phyloP scores from a whole-genome alignment of 2,113 vertebrate species.

The Sitta europaea region DNA sequence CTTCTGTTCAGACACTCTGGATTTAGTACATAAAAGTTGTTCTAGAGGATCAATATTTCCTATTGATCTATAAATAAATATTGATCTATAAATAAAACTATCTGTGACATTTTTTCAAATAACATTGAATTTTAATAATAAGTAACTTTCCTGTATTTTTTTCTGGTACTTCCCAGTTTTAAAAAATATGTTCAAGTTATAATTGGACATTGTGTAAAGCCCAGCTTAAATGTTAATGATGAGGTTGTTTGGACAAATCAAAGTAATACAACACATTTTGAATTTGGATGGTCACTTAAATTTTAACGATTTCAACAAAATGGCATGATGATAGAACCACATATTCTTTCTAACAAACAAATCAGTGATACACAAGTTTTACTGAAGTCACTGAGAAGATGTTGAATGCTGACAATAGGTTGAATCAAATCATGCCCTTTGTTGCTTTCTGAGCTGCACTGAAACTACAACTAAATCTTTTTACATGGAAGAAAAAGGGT shows the following conservation, averaged over 20 bases:
- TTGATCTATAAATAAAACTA: not conserved
- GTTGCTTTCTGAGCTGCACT: not conserved
- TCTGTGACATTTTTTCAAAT: not conserved
- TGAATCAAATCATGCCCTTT: rapidly evolving
- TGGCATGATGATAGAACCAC: not conserved
- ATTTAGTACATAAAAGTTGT: not conserved
- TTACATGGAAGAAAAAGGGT: not conserved
- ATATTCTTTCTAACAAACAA: not conserved
- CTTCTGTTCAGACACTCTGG: not conserved
- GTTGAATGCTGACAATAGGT: not conserved
- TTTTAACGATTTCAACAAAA: not conserved
- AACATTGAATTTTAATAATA: not conserved
- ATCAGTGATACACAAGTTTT: not conserved
- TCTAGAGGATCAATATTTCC: not conserved
- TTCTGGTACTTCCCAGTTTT: not conserved
- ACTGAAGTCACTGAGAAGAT: not conserved
- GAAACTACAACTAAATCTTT: not conserved
- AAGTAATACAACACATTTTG: not conserved
- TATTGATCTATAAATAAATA: no score
- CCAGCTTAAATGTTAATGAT: not conserved
- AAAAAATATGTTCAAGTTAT: not conserved
- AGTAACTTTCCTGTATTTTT: not conserved
- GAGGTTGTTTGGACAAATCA: not conserved
- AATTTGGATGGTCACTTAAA: not conserved
- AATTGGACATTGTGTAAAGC: not conserved